Base-by-base conservation (phyloP, 2,888 invertebrate species). In the Lepidochitona cinerea region DNA sequence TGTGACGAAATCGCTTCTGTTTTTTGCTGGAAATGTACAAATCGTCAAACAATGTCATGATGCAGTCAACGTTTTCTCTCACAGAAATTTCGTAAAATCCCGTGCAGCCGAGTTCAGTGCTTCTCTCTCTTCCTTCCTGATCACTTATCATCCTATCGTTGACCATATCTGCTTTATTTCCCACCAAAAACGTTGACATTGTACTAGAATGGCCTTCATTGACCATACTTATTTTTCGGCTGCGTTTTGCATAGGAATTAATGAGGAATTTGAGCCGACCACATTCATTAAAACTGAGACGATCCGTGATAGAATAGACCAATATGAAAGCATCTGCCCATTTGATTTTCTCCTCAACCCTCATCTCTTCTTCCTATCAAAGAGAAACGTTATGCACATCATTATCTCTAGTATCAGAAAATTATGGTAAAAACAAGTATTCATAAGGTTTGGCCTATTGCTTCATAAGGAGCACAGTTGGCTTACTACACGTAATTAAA, bases 261-360 rank as follows among this genome's bases (percentile, higher is more conserved):
- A 87, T 85, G 14, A 89, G 84, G 70, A 87, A 86, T 75, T 83
- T 84, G 0, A 88, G 82, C 65, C 88, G 75, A 36, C 83, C 82
- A 54, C 85, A 86, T 70, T 89, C 88, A 66, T 86, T 85, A 74
- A 96, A 96, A 73, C 96, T 96, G 87, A 96, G 96, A 90, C 96
- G 95, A 90, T 96, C 96, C 0, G 96, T 96, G 41, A 96, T 95
- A 0, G 96, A 96, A 89, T 96, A 96, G 92, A 96, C 94, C 69
- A 96, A 92, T 71, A 96, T 93, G 88, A 95, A 96, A 26, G 95
- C 96, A 89, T 96, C 96, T 0, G 96, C 96, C 96, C 96, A 96
- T 74, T 95, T 93, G 74, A 96, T 95, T 88, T 96, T 94, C 74
- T 94, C 93, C 90, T 96, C 96, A 81, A 95, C 89, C 54, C 81